A percentile compares a stretch with the other conserved stretches of the same genome.
phyloP scores from a whole-genome alignment of 2,888 invertebrate genomes.

The Melipona bicolor region DNA sequence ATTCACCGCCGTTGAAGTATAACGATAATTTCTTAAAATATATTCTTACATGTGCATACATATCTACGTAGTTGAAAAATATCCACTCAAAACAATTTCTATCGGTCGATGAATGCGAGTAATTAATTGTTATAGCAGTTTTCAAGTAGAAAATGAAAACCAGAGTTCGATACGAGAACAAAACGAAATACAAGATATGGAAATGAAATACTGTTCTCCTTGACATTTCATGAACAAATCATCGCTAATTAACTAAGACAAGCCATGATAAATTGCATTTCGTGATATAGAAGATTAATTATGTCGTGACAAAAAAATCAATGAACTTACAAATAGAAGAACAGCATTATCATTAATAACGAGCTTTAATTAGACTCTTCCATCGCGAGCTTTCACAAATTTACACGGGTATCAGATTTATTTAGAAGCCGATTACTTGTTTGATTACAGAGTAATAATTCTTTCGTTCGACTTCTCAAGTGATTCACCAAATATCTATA shows the following conservation, averaged over 20 bases:
- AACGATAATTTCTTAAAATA: constrained; percentile 34
- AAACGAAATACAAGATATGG: not conserved
- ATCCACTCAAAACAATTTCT: constrained; percentile 16
- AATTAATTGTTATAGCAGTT: constrained; percentile 27
- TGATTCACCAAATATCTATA: not conserved
- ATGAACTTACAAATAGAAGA: not conserved
- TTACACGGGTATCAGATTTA: not conserved
- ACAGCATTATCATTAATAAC: not conserved
- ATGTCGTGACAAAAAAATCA: not conserved
- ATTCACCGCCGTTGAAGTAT: not conserved
- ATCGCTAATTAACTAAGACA: constrained; percentile 30
- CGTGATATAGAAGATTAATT: constrained; percentile 23
- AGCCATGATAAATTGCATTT: not conserved
- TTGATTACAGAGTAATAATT: not conserved
- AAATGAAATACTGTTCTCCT: constrained; percentile 29
- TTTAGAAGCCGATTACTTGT: not conserved
- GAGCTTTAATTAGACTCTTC: not conserved
- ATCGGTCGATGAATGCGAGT: not conserved
- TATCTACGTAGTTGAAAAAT: not conserved
- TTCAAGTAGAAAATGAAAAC: constrained; percentile 7
- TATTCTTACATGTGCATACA: constrained; percentile 29
- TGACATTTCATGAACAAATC: constrained; percentile 17
- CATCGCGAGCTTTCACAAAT: not conserved
- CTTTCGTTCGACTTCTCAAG: not conserved
- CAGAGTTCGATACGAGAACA: too few relatives aligned